Conservation (phyloP, 2,797 vertebrate species). For the Oreortyx pictus region DNA sequence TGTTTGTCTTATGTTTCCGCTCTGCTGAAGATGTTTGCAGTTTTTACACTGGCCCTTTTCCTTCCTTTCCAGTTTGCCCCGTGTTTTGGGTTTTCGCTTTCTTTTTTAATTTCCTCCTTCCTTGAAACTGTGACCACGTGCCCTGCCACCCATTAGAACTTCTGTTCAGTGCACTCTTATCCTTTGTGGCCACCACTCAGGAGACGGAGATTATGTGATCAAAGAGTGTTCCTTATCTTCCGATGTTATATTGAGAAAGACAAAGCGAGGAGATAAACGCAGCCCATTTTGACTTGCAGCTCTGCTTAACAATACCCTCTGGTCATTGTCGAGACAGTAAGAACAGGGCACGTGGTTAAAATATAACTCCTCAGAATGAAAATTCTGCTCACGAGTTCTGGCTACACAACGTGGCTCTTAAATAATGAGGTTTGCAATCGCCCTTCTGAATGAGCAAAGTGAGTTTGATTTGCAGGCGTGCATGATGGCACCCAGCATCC, state of each 20-base stretch:
- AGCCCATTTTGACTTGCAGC: slow-evolving; percentile 24
- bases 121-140: slow-evolving; percentile 14
- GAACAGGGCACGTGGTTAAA: slow-evolving; percentile 48
- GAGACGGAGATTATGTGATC: slow-evolving; percentile 49
- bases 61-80: background rate
- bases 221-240: slow-evolving; percentile 66
- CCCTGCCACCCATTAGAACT: slow-evolving; percentile 12
- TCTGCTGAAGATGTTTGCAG: background rate
- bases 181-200: slow-evolving; percentile 28
- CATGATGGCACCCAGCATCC: background rate
- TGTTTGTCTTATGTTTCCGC: background rate
- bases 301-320: slow-evolving; percentile 39
- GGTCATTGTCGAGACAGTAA: background rate
- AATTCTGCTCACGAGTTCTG: slow-evolving; percentile 1
- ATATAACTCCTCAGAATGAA: slow-evolving; percentile 14
- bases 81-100: background rate
- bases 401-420: background rate
- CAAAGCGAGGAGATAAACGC: slow-evolving; percentile 70
- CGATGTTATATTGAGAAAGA: slow-evolving; percentile 64
- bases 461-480: background rate
- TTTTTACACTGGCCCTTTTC: background rate
- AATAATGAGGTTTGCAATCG: background rate
- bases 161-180: slow-evolving; percentile 38
- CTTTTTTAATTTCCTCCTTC: background rate
- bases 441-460: background rate